phyloP scores from a whole-genome alignment of 2,888 invertebrate genomes.

The Harpalus rubripes region DNA sequence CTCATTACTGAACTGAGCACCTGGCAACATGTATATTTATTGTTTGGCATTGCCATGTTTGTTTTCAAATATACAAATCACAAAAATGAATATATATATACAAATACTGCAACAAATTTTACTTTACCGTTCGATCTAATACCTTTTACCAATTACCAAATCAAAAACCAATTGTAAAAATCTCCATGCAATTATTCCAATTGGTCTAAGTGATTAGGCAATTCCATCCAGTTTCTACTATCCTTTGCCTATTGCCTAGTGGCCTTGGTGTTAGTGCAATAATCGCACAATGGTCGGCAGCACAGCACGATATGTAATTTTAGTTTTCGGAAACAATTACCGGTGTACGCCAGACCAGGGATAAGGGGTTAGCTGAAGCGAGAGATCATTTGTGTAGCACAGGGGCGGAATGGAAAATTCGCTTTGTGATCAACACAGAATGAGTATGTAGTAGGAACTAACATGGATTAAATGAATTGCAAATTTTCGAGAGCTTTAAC shows the following conservation, averaged over 20 bases:
- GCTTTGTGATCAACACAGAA: slow-evolving; percentile 11
- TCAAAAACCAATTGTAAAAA: slow-evolving; percentile 17
- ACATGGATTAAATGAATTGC: not conserved
- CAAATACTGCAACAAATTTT: too few species aligned
- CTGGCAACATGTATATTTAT: too few species aligned
- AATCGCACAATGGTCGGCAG: slow-evolving; percentile 40
- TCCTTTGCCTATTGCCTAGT: slow-evolving; percentile 1
- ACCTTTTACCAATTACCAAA: not conserved
- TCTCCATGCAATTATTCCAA: not conserved
- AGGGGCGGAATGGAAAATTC: slow-evolving; percentile 6
- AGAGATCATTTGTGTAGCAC: slow-evolving; percentile 26
- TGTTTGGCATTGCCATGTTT: too few species aligned
- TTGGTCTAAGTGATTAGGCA: not conserved
- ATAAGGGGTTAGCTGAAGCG: not conserved
- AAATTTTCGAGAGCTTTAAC: not conserved
- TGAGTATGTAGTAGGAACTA: not conserved
- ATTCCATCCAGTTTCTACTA: not conserved
- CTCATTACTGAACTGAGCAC: too few species aligned
- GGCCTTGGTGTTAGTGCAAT: not conserved
- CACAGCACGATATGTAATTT: slow-evolving; percentile 49
- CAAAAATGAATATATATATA: too few species aligned
- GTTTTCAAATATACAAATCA: too few species aligned
- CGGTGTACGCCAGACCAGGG: slow-evolving; percentile 20
- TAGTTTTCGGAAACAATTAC: slow-evolving; percentile 63
- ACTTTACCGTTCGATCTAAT: not conserved